Evolutionary conservation across 2,797 vertebrate species (phyloP).

Genomic region (Halcyon badia): DNA sequence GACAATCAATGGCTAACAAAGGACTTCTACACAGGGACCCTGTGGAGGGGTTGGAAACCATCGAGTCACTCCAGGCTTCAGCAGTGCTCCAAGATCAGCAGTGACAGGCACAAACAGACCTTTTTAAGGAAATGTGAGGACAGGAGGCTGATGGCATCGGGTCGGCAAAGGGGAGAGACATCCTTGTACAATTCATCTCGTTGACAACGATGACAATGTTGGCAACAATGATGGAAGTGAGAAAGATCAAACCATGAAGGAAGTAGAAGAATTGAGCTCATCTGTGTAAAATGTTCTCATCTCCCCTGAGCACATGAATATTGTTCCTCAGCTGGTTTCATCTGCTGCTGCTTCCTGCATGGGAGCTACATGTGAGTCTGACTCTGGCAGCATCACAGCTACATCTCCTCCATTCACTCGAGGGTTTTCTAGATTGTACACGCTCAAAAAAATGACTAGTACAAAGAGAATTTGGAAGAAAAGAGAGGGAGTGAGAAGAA

Average conservation of each 20-base stretch:
- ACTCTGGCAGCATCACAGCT: background rate
- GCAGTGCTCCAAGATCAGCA: background rate
- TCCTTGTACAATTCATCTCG: background rate
- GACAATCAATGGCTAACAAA: background rate
- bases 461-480: background rate
- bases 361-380: background rate
- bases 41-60: background rate
- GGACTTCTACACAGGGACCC: background rate
- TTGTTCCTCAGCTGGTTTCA: background rate
- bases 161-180: background rate
- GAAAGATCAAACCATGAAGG: background rate
- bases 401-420: background rate
- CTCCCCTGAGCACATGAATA: background rate
- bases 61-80: background rate
- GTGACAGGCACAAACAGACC: background rate
- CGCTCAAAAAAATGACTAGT: background rate
- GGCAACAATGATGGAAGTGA: background rate
- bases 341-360: background rate
- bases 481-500: background rate
- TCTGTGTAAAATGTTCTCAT: background rate
- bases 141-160: background rate
- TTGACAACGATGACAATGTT: background rate
- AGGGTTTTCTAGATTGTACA: background rate
- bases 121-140: background rate
- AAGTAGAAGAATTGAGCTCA: conserved; percentile 5